These are phyloP conservation scores for Halictus rubicundus DNA, from an alignment of 1,140 invertebrate species.

Conservation along the genomic window DNA sequence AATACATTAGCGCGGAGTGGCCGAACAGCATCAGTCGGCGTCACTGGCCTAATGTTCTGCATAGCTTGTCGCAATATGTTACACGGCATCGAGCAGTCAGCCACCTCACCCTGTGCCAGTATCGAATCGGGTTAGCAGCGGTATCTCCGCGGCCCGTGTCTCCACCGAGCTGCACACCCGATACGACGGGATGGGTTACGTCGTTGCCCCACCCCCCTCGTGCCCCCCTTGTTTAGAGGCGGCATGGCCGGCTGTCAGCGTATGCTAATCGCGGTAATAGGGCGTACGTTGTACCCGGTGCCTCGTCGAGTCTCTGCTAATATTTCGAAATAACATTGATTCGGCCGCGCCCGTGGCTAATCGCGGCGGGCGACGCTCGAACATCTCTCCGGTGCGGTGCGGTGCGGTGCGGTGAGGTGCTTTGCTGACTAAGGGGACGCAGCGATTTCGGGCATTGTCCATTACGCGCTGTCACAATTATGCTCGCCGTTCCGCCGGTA, in stretches of 20 bases:
- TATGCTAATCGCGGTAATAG: conserved; percentile 76
- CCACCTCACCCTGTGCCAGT: conserved; percentile 9
- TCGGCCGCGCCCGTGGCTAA: conserved; percentile 52
- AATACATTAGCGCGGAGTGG: conserved; percentile 42
- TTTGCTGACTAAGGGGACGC: conserved; percentile 28
- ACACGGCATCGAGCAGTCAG: conserved; percentile 49
- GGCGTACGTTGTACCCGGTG: conserved; percentile 65
- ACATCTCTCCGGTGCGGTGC: background rate
- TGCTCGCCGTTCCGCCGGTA: conserved; percentile 29
- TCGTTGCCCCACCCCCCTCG: background rate
- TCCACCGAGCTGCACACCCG: conserved; percentile 20
- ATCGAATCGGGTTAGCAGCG: conserved; percentile 52
- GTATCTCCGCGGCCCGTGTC: conserved; percentile 48
- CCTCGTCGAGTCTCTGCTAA: conserved; percentile 60
- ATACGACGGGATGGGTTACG: conserved; percentile 17
- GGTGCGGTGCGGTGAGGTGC: too few species aligned
- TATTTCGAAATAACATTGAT: conserved; percentile 74
- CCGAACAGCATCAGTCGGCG: conserved; percentile 69
- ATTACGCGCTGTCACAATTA: conserved; percentile 67
- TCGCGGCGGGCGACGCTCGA: conserved; percentile 14
- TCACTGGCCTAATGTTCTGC: conserved; percentile 71
- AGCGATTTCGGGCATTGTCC: conserved; percentile 55
- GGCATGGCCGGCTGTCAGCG: conserved; percentile 67
- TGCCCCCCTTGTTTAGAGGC: conserved; percentile 37
- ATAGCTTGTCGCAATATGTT: conserved; percentile 74